Evolutionary conservation across 1,140 invertebrate species (phyloP).

Genomic region (Microplitis demolitor): DNA sequence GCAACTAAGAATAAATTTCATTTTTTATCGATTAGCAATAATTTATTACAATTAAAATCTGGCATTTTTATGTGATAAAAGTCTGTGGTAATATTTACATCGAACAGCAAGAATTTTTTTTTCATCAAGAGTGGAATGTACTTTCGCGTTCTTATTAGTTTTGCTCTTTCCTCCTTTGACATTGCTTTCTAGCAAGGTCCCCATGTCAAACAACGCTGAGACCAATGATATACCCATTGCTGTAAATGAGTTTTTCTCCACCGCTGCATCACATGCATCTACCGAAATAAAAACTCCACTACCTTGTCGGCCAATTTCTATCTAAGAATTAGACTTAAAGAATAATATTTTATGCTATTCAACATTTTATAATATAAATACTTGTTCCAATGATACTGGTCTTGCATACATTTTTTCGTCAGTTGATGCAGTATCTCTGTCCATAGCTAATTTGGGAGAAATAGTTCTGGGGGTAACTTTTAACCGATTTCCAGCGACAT

Average conservation of each 20-base stretch:
- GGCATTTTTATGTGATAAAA: no score
- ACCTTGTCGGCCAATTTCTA: not conserved
- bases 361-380: not conserved
- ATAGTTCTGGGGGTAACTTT: no score
- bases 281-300: not conserved
- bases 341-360: not conserved
- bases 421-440: no score
- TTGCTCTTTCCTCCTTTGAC: not conserved
- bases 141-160: not conserved
- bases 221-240: not conserved
- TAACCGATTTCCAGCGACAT: no score
- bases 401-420: no score
- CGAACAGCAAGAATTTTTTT: not conserved
- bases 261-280: not conserved
- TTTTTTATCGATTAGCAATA: no score
- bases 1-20: constrained; percentile 35
- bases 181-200: not conserved
- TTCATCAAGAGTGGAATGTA: not conserved
- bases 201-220: not conserved
- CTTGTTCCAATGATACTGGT: not conserved
- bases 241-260: not conserved
- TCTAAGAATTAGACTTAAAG: not conserved
- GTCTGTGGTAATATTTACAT: not conserved
- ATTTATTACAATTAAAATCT: no score
- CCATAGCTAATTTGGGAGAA: no score